Evolutionary conservation across 2,888 invertebrate genomes (phyloP), one percentile per base, ranked within the genome.

Genomic region (Heterodera filipjevi): DNA sequence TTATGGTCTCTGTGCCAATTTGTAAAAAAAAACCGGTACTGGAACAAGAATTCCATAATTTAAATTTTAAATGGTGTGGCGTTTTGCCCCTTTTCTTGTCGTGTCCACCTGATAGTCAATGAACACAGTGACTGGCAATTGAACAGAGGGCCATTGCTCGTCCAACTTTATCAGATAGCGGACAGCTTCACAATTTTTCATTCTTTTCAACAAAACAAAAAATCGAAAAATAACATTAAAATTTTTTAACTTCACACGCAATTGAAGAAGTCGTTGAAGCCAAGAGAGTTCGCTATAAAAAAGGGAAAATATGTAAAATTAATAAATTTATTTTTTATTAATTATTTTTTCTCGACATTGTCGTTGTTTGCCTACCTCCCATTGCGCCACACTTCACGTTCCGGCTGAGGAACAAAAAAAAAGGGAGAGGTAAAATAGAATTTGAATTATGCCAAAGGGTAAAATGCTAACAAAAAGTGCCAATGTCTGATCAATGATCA

Each of bases 111-210:
- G 80, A 80, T 87, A 87, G 33, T 81, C 84, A 71, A 87, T 75
- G 64, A 79, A 82, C 33, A 86, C 80, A n/a, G 82, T 83, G 12
- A 85, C 70, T 6, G 78, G 78, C n/a, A 84, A 75, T 22, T 49
- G 53, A 32, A 49, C 35, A 10, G 75, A 27, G 1, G 85, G 82
- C 86, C 86, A 87, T 46, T 82, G 81, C n/a, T 85, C 82, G 49
- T 85, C 86, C 16, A 87, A 81, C 64, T 80, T 76, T n/a, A 87
- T 77, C 46, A 87, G 79, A 59, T 82, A 81, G 32, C 85, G 79
- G 2, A 83, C 81, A 30, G 77, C 80, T 53, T 84, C 81, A 78
- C 87, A 87, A 27, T 84, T 71, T 49, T 77, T 77, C 70, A 71
- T 44, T 32, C 53, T 77, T 71, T 75, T n/a, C n/a, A n/a, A 39